Evolutionary conservation across 1,140 invertebrate species (phyloP).

Genomic region (Drosophila burlai): DNA sequence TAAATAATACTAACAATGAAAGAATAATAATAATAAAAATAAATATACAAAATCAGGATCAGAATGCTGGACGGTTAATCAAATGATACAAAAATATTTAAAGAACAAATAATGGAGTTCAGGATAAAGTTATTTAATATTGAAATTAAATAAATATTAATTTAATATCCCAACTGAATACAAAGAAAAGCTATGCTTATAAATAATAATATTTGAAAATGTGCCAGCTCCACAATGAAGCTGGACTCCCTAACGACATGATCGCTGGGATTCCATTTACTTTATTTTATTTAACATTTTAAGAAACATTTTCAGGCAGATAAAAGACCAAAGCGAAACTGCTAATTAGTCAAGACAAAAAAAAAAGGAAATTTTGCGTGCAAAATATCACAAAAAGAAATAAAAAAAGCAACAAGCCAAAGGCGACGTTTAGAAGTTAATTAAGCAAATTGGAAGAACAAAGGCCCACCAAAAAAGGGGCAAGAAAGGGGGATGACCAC

Average conservation of each 20-base stretch:
- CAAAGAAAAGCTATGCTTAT: too few relatives aligned
- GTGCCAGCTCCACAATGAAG: too few relatives aligned
- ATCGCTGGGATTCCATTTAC: conserved; percentile 4
- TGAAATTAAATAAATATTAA: too few relatives aligned
- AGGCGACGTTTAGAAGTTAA: conserved; percentile 81
- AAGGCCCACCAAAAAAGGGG: conserved; percentile 36
- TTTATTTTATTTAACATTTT: conserved; percentile 3
- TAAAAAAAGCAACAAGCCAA: conserved; percentile 55
- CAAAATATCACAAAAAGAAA: conserved; percentile 32
- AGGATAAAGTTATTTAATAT: too few relatives aligned
- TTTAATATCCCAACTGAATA: too few relatives aligned
- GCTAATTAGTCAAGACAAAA: conserved; percentile 59
- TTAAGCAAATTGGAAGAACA: conserved; percentile 75
- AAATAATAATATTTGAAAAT: too few relatives aligned
- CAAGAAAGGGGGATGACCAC: conserved; percentile 29
- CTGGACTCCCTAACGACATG: not conserved
- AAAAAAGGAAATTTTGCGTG: conserved; percentile 55
- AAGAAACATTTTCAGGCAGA: conserved; percentile 13
- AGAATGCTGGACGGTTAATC: too few relatives aligned
- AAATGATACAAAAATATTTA: too few relatives aligned
- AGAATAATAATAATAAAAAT: not conserved
- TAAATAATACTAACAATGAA: not conserved
- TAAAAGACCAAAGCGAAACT: conserved; percentile 58
- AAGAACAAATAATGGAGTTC: too few relatives aligned
- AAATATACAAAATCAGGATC: not conserved